Conservation (phyloP, 2,888 invertebrate species). For the Caenorhabditis virilis region DNA sequence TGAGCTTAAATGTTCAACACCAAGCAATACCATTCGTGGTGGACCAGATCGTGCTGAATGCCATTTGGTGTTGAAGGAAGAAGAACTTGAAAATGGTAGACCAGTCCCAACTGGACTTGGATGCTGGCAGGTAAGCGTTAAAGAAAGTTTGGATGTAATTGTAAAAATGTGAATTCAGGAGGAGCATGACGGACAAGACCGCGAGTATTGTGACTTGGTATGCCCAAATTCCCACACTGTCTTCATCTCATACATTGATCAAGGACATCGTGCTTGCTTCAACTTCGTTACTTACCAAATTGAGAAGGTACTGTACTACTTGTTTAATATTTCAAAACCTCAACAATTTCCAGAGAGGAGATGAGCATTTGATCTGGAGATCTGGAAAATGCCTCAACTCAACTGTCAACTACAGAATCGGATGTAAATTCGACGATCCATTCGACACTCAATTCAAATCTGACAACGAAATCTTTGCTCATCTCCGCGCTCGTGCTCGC, state of each 20-base stretch:
- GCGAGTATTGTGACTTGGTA: slow-evolving; percentile 66
- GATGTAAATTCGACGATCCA: slow-evolving; percentile 68
- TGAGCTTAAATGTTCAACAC: slow-evolving; percentile 64
- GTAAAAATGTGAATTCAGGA: slow-evolving; percentile 41
- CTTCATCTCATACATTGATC: slow-evolving; percentile 58
- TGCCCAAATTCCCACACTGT: slow-evolving; percentile 67
- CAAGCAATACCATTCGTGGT: slow-evolving; percentile 59
- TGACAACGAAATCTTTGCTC: slow-evolving; percentile 64
- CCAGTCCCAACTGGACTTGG: slow-evolving; percentile 63
- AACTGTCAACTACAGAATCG: slow-evolving; percentile 63
- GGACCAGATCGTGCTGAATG: slow-evolving; percentile 60
- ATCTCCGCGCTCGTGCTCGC: slow-evolving; percentile 50
- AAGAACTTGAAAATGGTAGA: slow-evolving; percentile 58
- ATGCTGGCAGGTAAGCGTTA: slow-evolving; percentile 55
- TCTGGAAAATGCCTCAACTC: slow-evolving; percentile 66
- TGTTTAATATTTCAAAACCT: neutral
- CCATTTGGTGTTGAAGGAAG: slow-evolving; percentile 63
- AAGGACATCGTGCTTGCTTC: slow-evolving; percentile 65
- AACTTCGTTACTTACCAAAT: slow-evolving; percentile 67
- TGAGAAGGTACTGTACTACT: slow-evolving; percentile 44
- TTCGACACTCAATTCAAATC: slow-evolving; percentile 64
- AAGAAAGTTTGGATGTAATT: neutral
- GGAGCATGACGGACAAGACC: slow-evolving; percentile 61
- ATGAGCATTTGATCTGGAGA: slow-evolving; percentile 59
- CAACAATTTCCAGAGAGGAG: slow-evolving; percentile 30